Conservation (phyloP, 2,797 vertebrate species). For the Trachops cirrhosus region DNA sequence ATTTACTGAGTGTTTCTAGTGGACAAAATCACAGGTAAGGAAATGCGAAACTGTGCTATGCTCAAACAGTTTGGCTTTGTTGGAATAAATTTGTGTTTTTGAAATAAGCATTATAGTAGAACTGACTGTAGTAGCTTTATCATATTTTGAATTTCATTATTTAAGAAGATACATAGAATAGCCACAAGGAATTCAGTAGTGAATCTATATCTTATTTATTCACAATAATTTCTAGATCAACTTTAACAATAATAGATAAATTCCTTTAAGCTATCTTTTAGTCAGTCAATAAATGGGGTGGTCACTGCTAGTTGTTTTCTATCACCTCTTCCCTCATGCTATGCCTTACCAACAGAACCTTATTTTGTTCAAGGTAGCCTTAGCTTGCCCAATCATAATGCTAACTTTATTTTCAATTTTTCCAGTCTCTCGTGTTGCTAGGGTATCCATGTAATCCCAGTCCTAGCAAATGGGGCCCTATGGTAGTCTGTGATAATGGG, state of each 20-base stretch:
- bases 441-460: not conserved
- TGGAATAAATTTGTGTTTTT: constrained; percentile 11
- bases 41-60: not conserved
- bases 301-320: not conserved
- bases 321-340: not conserved
- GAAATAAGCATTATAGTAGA: not conserved
- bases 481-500: not conserved
- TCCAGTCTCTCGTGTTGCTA: not conserved
- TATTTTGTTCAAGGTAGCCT: not conserved
- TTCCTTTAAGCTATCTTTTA: not conserved
- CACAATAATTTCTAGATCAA: not conserved
- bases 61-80: not conserved
- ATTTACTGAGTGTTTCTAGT: not conserved
- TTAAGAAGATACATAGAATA: not conserved
- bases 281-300: not conserved
- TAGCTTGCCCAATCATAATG: not conserved
- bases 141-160: not conserved
- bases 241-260: not conserved
- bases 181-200: not conserved
- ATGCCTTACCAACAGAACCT: not conserved
- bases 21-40: not conserved
- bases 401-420: not conserved
- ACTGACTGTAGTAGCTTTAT: not conserved
- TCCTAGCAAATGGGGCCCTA: not conserved
- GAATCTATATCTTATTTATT: not conserved